A percentile compares a stretch with the other conserved stretches of the same genome.
Evolutionary conservation across 2,888 invertebrate species (phyloP).

Genomic region (Rapana venosa): DNA sequence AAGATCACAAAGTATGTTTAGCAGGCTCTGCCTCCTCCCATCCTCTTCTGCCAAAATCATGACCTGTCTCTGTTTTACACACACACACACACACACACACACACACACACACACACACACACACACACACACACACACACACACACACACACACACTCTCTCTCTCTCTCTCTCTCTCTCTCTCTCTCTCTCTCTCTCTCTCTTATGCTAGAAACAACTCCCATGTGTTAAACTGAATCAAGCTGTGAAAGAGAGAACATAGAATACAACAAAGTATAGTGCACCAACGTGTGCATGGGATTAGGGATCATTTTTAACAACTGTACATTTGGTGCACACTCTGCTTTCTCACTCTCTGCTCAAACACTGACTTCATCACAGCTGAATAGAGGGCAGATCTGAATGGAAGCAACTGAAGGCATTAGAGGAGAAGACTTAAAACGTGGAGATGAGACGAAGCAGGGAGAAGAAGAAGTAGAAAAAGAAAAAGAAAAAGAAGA

Average conservation of each 20-base stretch:
- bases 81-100: too few relatives aligned
- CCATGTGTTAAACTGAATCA: not conserved
- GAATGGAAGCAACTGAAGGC: not conserved
- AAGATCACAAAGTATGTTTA: too few relatives aligned
- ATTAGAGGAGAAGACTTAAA: not conserved
- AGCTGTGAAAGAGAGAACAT: not conserved
- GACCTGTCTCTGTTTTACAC: too few relatives aligned
- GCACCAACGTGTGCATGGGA: slow-evolving; percentile 27
- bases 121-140: slow-evolving; percentile 4
- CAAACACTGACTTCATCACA: not conserved
- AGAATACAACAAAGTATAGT: not conserved
- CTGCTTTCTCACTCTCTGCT: not conserved
- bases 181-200: too few relatives aligned
- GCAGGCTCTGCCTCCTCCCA: too few relatives aligned
- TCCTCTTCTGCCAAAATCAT: too few relatives aligned
- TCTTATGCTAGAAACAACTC: not conserved
- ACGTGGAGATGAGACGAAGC: not conserved
- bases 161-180: too few relatives aligned
- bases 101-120: too few relatives aligned
- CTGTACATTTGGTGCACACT: not conserved
- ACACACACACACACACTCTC: not conserved
- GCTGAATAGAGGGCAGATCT: not conserved
- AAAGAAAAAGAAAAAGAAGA: too few relatives aligned
- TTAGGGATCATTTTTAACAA: slow-evolving; percentile 27
- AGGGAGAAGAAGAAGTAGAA: too few relatives aligned